phyloP scores from a whole-genome alignment of 2,113 vertebrate genomes.

The Nematolebias whitei region DNA sequence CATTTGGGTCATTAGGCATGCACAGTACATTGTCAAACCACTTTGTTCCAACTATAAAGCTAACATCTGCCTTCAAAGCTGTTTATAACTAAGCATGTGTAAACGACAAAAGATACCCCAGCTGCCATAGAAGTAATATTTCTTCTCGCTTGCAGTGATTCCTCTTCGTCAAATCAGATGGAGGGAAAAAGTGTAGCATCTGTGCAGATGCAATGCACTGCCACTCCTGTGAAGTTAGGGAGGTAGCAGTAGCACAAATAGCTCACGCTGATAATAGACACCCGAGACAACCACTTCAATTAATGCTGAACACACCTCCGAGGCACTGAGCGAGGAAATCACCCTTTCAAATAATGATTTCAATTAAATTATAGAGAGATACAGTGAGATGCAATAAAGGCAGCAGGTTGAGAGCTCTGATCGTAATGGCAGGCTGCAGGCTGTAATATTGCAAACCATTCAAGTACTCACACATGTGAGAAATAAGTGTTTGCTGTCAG shows the following conservation, averaged over 20 bases:
- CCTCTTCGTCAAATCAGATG: slow-evolving; percentile 6
- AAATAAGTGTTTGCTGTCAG: slow-evolving; percentile 1
- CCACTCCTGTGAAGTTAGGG: slow-evolving; percentile 1
- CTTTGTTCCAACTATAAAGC: slow-evolving; percentile 44
- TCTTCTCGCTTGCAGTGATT: slow-evolving; percentile 23
- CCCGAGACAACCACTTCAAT: slow-evolving; percentile 61
- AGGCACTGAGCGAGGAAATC: slow-evolving; percentile 41
- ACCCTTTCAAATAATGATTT: slow-evolving; percentile 65
- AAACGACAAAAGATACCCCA: slow-evolving; percentile 26
- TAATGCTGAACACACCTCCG: slow-evolving; percentile 58
- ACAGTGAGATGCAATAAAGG: slow-evolving; percentile 41
- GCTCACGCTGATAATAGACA: slow-evolving; percentile 50
- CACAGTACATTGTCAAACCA: slow-evolving; percentile 44
- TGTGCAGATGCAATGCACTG: slow-evolving; percentile 15
- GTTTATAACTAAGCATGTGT: slow-evolving; percentile 18
- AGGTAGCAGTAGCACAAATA: slow-evolving; percentile 19
- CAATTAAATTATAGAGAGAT: slow-evolving; percentile 61
- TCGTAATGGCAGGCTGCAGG: slow-evolving; percentile 29
- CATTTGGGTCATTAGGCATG: slow-evolving; percentile 52
- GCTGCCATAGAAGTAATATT: slow-evolving; percentile 25
- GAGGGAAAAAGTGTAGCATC: slow-evolving; percentile 4
- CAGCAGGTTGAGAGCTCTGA: slow-evolving; percentile 47
- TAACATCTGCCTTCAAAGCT: slow-evolving; percentile 57
- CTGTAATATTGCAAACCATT: slow-evolving; percentile 24
- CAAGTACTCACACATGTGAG: background rate